phyloP scores from a whole-genome alignment of 2,113 vertebrate genomes.

The Tetraodon nigroviridis region DNA sequence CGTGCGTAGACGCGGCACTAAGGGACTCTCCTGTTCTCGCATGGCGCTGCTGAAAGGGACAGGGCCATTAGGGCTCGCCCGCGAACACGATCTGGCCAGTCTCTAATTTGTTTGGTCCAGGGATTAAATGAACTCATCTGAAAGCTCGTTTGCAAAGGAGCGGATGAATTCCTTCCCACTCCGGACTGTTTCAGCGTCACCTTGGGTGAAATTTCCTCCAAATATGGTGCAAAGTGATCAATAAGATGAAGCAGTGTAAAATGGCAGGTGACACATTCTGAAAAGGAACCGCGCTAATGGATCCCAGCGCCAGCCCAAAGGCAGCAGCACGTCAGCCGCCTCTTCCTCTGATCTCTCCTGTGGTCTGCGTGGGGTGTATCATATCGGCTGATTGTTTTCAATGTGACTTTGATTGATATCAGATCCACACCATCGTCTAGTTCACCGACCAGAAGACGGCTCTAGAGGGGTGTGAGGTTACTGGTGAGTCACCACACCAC shows the following conservation, averaged over 20 bases:
- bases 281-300: conserved; percentile 61
- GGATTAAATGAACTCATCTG: conserved; percentile 70
- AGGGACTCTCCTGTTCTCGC: conserved; percentile 56
- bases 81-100: conserved; percentile 55
- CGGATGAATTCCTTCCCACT: conserved; percentile 30
- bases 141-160: conserved; percentile 63
- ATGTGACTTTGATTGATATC: conserved; percentile 75
- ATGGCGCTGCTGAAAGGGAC: conserved; percentile 44
- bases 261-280: conserved; percentile 69
- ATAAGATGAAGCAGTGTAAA: conserved; percentile 58
- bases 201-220: conserved; percentile 63
- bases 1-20: conserved; percentile 33
- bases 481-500: conserved; percentile 37
- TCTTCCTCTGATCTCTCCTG: conserved; percentile 46
- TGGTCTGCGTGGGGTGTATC: conserved; percentile 47
- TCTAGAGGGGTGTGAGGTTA: conserved; percentile 42
- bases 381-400: conserved; percentile 68
- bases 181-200: conserved; percentile 57
- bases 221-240: conserved; percentile 65
- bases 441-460: conserved; percentile 44
- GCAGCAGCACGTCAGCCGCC: conserved; percentile 32
- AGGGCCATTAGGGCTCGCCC: conserved; percentile 68
- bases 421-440: conserved; percentile 46
- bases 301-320: conserved; percentile 42
- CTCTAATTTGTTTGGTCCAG: conserved; percentile 66